phyloP scores from a whole-genome alignment of 2,113 vertebrate species.

The Pedionomus torquatus region DNA sequence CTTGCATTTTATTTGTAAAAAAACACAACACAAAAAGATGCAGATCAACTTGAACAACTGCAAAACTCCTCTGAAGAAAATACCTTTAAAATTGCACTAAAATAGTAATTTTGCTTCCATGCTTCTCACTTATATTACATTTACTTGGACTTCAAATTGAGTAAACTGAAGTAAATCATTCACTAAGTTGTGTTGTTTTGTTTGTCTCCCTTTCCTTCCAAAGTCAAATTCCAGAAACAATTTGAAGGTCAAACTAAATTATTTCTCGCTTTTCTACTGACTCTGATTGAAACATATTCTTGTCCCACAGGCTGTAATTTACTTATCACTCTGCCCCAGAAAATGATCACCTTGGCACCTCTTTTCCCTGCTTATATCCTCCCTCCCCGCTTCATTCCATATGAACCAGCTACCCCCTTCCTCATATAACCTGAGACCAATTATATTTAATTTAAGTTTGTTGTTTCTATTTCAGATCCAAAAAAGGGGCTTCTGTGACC shows the following conservation, averaged over 20 bases:
- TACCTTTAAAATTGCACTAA: background rate
- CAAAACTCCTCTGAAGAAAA: background rate
- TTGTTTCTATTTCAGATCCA: background rate
- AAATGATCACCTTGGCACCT: background rate
- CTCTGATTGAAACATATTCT: background rate
- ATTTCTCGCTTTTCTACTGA: background rate
- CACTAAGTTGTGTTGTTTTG: background rate
- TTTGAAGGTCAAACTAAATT: background rate
- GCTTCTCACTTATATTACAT: background rate
- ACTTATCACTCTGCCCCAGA: background rate
- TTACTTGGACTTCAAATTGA: background rate
- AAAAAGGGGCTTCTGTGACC: background rate
- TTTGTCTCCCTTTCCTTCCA: background rate
- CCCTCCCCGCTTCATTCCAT: background rate
- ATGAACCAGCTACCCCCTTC: background rate
- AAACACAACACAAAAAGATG: background rate
- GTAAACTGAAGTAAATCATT: background rate
- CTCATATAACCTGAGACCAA: background rate
- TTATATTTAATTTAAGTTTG: background rate
- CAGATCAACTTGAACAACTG: background rate
- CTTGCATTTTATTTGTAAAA: background rate
- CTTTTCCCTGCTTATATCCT: background rate
- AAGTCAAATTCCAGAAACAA: background rate
- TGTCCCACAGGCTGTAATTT: background rate
- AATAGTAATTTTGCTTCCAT: background rate